Percentiles rank a stretch among this genome's conserved stretches.
These are phyloP conservation scores for Lutjanus campechanus DNA, from an alignment of 2,797 vertebrate species.

Conservation along the genomic window DNA sequence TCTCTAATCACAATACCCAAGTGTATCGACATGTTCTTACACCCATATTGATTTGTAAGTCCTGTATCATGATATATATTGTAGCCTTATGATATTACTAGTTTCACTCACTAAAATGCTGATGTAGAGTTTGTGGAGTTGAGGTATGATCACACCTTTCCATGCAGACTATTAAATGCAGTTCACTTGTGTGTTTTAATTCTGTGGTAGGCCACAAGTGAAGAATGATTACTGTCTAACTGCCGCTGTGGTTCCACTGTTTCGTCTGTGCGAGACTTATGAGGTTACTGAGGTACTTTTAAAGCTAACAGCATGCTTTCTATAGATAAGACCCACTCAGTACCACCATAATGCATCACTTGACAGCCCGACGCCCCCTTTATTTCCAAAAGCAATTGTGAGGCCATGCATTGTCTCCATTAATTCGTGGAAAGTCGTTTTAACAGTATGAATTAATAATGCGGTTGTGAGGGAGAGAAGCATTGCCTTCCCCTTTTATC, in stretches of 20 bases:
- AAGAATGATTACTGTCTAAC: slow-evolving; percentile 65
- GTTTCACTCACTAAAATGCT: not conserved
- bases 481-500: slow-evolving; percentile 88
- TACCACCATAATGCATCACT: slow-evolving; percentile 82
- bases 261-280: slow-evolving; percentile 62
- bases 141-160: slow-evolving; percentile 19
- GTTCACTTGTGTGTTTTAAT: slow-evolving; percentile 63
- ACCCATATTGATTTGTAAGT: no score
- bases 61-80: no score
- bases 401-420: slow-evolving; percentile 84
- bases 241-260: slow-evolving; percentile 63
- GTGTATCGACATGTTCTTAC: no score
- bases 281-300: slow-evolving; percentile 58
- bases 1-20: no score
- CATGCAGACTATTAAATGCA: slow-evolving; percentile 62
- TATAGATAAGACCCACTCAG: slow-evolving; percentile 82
- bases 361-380: slow-evolving; percentile 77
- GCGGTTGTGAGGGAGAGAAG: slow-evolving; percentile 84
- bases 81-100: not conserved
- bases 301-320: slow-evolving; percentile 78
- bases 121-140: not conserved
- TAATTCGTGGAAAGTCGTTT: slow-evolving; percentile 91
- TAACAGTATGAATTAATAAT: slow-evolving; percentile 92
- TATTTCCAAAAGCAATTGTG: slow-evolving; percentile 83
- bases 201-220: slow-evolving; percentile 77